Evolutionary conservation across 2,888 invertebrate genomes (phyloP).

Genomic region (Melitaea athalia): DNA sequence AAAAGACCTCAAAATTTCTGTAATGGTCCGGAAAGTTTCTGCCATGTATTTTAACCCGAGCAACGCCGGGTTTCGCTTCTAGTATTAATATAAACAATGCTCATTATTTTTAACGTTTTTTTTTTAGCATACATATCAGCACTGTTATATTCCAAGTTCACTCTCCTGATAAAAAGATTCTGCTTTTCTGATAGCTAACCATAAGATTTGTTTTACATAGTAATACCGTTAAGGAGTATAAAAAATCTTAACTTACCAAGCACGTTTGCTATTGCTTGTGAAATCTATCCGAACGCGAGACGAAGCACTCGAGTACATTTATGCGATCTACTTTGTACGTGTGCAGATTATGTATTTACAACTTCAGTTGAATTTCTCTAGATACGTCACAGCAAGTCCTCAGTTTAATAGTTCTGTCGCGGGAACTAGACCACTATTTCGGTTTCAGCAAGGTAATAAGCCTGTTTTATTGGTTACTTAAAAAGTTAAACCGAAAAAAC

Average conservation of each 20-base stretch:
- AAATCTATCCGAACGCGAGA: constrained; percentile 21
- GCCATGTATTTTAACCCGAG: too few relatives aligned
- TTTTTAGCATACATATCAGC: too few relatives aligned
- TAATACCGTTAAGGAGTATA: constrained; percentile 1
- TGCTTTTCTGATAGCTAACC: not conserved
- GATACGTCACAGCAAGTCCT: not conserved
- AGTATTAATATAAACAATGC: too few relatives aligned
- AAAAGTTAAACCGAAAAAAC: too few relatives aligned
- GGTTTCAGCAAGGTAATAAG: too few relatives aligned
- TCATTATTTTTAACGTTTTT: too few relatives aligned
- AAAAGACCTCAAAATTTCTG: too few relatives aligned
- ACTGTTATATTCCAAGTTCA: not conserved
- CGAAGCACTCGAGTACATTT: constrained; percentile 20
- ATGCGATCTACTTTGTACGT: constrained; percentile 22
- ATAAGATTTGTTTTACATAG: not conserved
- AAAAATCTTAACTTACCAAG: constrained; percentile 15
- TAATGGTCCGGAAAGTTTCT: too few relatives aligned
- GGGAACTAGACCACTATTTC: too few relatives aligned
- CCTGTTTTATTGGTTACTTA: too few relatives aligned
- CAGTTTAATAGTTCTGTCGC: not conserved
- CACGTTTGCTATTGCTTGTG: constrained; percentile 23
- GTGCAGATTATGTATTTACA: constrained; percentile 19
- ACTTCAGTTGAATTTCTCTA: constrained; percentile 21
- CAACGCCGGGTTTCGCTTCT: too few relatives aligned
- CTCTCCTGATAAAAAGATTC: not conserved